Conservation (phyloP, 2,797 vertebrate genomes). For the Sebastes nivosus region DNA sequence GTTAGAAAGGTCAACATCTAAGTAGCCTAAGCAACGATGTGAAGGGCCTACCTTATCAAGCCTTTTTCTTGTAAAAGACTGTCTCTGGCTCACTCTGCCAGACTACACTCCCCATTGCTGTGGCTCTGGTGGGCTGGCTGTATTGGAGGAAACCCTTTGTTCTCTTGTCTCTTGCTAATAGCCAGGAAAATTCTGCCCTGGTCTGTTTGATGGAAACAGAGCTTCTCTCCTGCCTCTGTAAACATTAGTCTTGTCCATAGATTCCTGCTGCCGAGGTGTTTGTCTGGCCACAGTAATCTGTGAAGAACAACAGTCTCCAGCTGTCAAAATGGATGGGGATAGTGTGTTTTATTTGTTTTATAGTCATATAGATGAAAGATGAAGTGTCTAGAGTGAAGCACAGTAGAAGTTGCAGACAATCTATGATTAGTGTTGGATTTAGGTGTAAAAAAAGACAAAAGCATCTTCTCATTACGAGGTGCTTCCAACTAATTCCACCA, state of each 20-base stretch:
- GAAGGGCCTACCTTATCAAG: not conserved
- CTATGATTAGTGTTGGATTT: not conserved
- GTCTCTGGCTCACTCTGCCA: conserved; percentile 31
- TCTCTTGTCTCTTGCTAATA: conserved; percentile 71
- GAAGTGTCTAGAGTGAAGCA: not conserved
- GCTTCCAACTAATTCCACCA: not conserved
- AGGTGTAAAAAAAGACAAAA: not conserved
- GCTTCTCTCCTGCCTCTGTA: conserved; percentile 69
- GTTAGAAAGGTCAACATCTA: not conserved
- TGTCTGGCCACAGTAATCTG: conserved; percentile 43
- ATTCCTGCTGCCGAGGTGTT: conserved; percentile 56
- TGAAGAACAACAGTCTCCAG: conserved; percentile 63
- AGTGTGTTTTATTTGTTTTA: conserved; percentile 20
- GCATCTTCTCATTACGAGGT: not conserved
- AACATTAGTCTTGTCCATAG: conserved; percentile 66
- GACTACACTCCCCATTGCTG: conserved; percentile 17
- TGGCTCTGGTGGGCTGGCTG: conserved; percentile 50
- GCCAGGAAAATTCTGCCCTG: conserved; percentile 65
- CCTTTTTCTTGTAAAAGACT: conserved; percentile 18
- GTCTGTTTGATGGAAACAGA: conserved; percentile 63
- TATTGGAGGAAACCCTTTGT: conserved; percentile 77
- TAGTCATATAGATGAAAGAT: conserved; percentile 21
- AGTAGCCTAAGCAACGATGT: not conserved
- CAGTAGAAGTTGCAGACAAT: not conserved
- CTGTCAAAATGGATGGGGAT: conserved; percentile 59